Evolutionary conservation across 2,797 vertebrate genomes (phyloP), one percentile per base, ranked within the genome.

Genomic region (Premnoplex brunnescens): DNA sequence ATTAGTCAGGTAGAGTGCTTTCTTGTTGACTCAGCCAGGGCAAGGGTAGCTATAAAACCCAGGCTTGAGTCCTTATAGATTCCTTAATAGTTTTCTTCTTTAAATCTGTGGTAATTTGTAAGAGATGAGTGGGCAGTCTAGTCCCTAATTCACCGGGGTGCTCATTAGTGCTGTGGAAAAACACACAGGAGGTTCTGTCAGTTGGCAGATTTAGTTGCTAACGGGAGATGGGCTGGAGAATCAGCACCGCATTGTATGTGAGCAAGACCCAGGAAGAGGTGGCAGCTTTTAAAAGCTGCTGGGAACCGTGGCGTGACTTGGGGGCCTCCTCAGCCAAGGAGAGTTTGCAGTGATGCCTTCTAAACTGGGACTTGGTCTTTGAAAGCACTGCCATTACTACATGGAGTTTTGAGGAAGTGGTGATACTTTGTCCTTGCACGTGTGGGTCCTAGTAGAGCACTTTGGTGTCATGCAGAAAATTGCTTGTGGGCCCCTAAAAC

Each of bases 1-100:
- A 97, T 97, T 97, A 97, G 92, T 94, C 86, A 95, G 96, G 95
- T 88, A 85, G 91, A 93, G 76, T 39, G 93, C 91, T 78, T 96
- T 95, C 94, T 90, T 96, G 96, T 96, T 95, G 96, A 95, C 91
- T 96, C 80, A 90, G 94, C 71, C 59, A 13, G 96, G 96, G 95
- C 92, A 94, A 89, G 95, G 95, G 88, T 95, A 95, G 89, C 88
- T 83, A 39, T 92, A 87, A 95, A 97, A 92, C 52, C 51, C 79
- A 75, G 81, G 27, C 81, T 93, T 64, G 64, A 26, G 9, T 93
- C 89, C 94, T 95, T 62, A 58, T 64, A 69, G 91, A 79, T 72
- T 90, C 73, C 75, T 74, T 93, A 72, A 90, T 79, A 87, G 91
- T 88, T 85, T 89, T 43, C 59, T 76, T 54, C 88, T 86, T 91